A percentile compares a stretch with the other conserved stretches of the same genome.
These are phyloP conservation scores for Lagodon rhomboides DNA, from an alignment of 2,797 vertebrate species.

Conservation along the genomic window DNA sequence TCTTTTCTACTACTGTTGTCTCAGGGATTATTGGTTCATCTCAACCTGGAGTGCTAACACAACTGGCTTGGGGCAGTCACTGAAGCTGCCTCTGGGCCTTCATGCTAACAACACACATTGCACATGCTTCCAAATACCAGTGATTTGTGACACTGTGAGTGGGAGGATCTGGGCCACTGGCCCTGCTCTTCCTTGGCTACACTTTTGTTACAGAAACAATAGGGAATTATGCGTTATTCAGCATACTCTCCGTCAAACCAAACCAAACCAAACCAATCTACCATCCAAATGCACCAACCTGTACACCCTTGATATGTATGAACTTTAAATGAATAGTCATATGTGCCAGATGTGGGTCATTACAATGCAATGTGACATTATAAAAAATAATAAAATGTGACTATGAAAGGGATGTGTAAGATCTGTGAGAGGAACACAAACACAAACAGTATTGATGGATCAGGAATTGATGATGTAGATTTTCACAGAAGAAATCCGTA, in stretches of 20 bases:
- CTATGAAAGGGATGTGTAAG: not conserved
- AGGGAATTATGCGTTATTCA: not conserved
- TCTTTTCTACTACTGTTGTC: conserved; percentile 46
- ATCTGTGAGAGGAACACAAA: not conserved
- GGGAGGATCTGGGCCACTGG: conserved; percentile 23
- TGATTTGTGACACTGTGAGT: conserved; percentile 28
- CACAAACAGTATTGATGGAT: not conserved
- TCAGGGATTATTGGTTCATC: conserved; percentile 45
- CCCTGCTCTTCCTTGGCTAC: conserved; percentile 12
- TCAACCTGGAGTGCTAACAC: conserved; percentile 45
- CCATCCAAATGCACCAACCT: not conserved
- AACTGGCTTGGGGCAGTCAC: conserved; percentile 40
- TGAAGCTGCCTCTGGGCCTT: conserved; percentile 13
- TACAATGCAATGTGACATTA: not conserved
- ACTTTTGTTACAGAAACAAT: conserved; percentile 18
- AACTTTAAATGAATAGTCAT: conserved; percentile 1
- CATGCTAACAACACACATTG: conserved; percentile 28
- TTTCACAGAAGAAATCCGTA: not conserved
- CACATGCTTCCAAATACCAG: conserved; percentile 22
- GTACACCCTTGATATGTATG: not conserved
- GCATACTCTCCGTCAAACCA: not conserved
- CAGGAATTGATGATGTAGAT: not conserved
- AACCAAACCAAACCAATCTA: too few relatives aligned
- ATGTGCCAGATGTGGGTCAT: not conserved
- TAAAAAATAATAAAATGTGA: not conserved